These are phyloP conservation scores for Nephrocerus scutellatus DNA, from an alignment of 2,888 invertebrate species.

Conservation along the genomic window DNA sequence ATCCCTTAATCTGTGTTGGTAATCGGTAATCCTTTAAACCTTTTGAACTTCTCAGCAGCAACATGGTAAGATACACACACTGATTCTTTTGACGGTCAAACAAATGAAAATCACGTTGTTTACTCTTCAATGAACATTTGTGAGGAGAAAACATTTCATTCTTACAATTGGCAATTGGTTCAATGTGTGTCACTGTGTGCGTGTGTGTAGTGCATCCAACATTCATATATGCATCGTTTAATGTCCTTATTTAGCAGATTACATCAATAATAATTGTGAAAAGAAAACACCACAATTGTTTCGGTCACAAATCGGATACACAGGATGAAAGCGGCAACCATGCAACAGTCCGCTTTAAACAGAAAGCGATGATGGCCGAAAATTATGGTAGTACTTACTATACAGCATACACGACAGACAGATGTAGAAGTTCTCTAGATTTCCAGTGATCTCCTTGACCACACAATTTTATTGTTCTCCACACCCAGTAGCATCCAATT, in stretches of 20 bases:
- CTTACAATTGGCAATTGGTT: slow-evolving; percentile 6
- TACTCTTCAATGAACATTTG: slow-evolving; percentile 42
- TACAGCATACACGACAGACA: too few species aligned
- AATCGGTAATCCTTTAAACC: slow-evolving; percentile 43
- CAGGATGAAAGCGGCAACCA: neutral
- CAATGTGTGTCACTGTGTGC: slow-evolving; percentile 12
- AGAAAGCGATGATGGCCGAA: too few species aligned
- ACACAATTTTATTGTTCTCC: too few species aligned
- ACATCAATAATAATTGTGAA: slow-evolving; percentile 36
- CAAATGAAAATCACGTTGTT: slow-evolving; percentile 36
- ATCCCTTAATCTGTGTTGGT: slow-evolving; percentile 47
- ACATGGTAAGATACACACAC: slow-evolving; percentile 15
- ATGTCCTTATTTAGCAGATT: slow-evolving; percentile 38
- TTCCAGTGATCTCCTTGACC: too few species aligned
- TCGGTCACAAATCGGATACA: slow-evolving; percentile 46
- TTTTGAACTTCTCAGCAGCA: slow-evolving; percentile 41
- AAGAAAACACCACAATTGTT: slow-evolving; percentile 44
- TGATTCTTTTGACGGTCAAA: slow-evolving; percentile 8
- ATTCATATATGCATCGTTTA: slow-evolving; percentile 12
- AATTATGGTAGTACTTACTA: too few species aligned
- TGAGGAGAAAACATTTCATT: slow-evolving; percentile 9
- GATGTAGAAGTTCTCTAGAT: too few species aligned
- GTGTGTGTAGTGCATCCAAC: neutral
- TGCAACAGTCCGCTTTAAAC: too few species aligned
- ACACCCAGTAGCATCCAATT: too few species aligned